Conservation (phyloP, 2,797 vertebrate species). For the Ctenopoma multispine region DNA sequence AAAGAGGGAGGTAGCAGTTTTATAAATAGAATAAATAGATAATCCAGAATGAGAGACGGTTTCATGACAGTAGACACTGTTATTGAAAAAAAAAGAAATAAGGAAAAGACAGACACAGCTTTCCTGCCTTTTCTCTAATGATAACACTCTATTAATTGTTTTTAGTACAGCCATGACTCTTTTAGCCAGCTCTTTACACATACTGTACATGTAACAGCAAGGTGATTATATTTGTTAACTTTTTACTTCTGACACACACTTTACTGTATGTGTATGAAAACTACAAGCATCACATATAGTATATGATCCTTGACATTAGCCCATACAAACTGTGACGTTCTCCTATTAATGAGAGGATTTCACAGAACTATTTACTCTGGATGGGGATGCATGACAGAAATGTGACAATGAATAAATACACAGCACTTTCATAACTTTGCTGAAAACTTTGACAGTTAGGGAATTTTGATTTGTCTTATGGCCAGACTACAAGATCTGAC, state of each 20-base stretch:
- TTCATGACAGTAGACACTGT: slow-evolving; percentile 2
- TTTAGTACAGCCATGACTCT: slow-evolving; percentile 20
- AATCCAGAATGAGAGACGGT: background rate
- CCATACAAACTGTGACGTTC: background rate
- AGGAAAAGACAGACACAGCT: background rate
- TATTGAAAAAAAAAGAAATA: background rate
- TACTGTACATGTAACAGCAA: slow-evolving; percentile 7
- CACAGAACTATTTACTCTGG: background rate
- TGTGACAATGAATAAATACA: background rate
- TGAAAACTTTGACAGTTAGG: slow-evolving; percentile 2
- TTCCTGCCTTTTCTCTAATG: background rate
- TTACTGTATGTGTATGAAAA: background rate
- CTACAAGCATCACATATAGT: background rate
- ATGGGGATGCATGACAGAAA: background rate
- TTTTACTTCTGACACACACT: slow-evolving; percentile 3
- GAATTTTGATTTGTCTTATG: slow-evolving; percentile 2
- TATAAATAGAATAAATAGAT: background rate
- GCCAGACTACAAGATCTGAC: background rate
- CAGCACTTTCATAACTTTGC: background rate
- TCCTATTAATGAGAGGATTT: background rate
- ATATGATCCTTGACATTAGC: background rate
- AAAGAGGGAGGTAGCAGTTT: slow-evolving; percentile 9
- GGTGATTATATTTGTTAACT: slow-evolving; percentile 37
- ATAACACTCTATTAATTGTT: background rate
- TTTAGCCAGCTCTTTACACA: slow-evolving; percentile 2